Conservation (phyloP, 2,888 invertebrate species). For the Colletes collaris region DNA sequence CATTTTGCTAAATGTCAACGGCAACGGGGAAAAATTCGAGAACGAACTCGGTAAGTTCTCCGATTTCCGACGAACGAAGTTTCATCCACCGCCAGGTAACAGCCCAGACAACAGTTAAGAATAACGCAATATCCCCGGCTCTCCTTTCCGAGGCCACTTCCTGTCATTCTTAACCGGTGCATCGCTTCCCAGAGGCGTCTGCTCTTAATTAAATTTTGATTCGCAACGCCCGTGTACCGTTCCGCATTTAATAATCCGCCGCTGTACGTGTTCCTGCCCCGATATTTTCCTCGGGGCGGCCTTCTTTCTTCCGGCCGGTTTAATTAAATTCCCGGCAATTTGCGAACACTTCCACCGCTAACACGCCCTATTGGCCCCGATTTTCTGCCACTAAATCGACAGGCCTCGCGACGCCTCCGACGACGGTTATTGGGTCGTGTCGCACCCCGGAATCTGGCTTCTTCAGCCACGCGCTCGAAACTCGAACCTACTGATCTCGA, state of each 20-base stretch:
- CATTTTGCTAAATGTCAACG: too few species aligned
- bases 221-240: conserved; percentile 23
- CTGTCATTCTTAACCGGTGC: conserved; percentile 10
- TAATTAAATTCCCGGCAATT: conserved; percentile 52
- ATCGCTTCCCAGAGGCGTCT: conserved; percentile 5
- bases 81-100: background rate
- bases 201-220: conserved; percentile 52
- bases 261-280: conserved; percentile 23
- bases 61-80: background rate
- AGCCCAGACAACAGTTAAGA: background rate
- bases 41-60: background rate
- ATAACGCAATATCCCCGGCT: conserved; percentile 2
- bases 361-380: conserved; percentile 27
- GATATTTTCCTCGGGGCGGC: conserved; percentile 36
- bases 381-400: conserved; percentile 35
- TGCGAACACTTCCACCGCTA: conserved; percentile 27
- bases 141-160: background rate
- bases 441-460: background rate
- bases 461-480: too few species aligned
- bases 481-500: too few species aligned
- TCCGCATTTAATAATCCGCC: conserved; percentile 42
- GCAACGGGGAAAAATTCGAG: too few species aligned
- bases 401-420: background rate
- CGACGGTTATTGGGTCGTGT: background rate
- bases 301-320: conserved; percentile 28